These are phyloP conservation scores for Helarctos malayanus DNA, from an alignment of 2,797 vertebrate species.

Conservation along the genomic window DNA sequence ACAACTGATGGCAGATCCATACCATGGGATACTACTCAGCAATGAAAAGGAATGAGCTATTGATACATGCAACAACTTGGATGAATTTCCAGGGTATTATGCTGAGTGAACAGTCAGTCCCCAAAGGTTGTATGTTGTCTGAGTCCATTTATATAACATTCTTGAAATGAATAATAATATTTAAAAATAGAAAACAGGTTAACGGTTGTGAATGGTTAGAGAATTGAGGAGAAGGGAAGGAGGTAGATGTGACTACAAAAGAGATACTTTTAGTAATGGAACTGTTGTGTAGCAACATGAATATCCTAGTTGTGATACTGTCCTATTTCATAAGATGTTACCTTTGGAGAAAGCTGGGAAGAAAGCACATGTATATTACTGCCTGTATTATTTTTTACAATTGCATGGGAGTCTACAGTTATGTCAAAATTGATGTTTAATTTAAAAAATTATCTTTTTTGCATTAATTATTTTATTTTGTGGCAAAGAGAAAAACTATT, in stretches of 20 bases:
- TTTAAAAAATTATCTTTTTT: neutral
- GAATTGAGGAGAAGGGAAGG: neutral
- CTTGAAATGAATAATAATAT: neutral
- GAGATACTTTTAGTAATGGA: neutral
- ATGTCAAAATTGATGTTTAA: neutral
- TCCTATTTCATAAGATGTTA: neutral
- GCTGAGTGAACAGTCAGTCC: neutral
- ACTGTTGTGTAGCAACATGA: neutral
- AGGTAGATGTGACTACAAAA: neutral
- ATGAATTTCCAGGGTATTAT: neutral
- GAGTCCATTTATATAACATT: neutral
- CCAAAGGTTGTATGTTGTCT: neutral
- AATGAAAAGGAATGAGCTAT: neutral
- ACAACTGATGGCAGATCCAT: neutral
- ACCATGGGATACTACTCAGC: neutral
- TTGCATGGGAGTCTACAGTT: neutral
- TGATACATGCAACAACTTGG: neutral
- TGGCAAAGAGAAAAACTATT: neutral
- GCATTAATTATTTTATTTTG: neutral
- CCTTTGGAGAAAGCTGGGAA: neutral
- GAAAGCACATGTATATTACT: neutral
- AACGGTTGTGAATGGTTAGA: neutral
- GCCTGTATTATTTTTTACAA: neutral
- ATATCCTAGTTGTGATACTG: neutral
- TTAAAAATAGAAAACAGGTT: neutral